phyloP scores from a whole-genome alignment of 1,140 invertebrate species.

The Vollenhovia emeryi region DNA sequence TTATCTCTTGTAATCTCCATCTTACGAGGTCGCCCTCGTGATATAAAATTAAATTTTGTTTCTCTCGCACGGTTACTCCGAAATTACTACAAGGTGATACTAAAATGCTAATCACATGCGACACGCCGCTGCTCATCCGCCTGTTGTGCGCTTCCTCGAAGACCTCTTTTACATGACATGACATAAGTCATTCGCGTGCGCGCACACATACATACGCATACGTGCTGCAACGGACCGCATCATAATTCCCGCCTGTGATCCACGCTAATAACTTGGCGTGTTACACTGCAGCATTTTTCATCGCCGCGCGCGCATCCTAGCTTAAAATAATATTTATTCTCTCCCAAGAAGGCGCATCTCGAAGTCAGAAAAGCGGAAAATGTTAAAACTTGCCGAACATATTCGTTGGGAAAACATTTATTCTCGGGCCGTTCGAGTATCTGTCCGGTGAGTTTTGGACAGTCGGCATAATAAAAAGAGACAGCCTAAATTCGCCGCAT shows the following conservation, averaged over 20 bases:
- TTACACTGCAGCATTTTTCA: conserved; percentile 26
- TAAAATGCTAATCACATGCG: conserved; percentile 47
- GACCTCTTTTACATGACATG: neutral
- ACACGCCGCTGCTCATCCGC: neutral
- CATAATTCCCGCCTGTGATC: conserved; percentile 1
- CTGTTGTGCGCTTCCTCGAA: neutral
- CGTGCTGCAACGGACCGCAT: neutral
- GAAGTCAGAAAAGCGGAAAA: neutral
- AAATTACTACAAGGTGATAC: conserved; percentile 15
- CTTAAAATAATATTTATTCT: neutral
- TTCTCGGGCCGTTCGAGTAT: neutral
- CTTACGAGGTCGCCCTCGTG: neutral
- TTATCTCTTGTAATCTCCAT: neutral
- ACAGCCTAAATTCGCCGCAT: neutral
- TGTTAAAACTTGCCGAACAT: neutral
- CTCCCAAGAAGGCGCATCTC: neutral
- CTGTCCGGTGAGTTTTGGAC: neutral
- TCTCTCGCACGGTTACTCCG: neutral
- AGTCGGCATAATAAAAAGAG: neutral
- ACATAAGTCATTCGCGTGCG: conserved; percentile 24
- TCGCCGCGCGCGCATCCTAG: neutral
- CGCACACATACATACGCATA: neutral
- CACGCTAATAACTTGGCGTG: neutral
- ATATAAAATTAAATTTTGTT: conserved; percentile 32
- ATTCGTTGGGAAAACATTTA: neutral